These are phyloP conservation scores for Trinectes maculatus DNA, from an alignment of 2,113 vertebrate species.

Conservation along the genomic window DNA sequence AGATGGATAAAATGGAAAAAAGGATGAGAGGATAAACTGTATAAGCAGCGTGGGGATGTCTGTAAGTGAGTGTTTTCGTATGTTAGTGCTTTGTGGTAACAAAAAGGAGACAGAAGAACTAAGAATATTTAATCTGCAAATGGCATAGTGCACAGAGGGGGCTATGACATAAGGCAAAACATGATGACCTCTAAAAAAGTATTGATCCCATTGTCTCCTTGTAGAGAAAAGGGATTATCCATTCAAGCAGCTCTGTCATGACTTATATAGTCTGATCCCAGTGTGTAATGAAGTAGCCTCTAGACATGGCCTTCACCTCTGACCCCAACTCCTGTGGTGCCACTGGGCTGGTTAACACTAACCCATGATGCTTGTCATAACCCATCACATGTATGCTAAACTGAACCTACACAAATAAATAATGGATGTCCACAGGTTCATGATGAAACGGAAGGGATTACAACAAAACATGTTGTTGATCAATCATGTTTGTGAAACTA, in stretches of 20 bases:
- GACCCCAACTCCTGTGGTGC: constrained; percentile 46
- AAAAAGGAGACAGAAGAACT: constrained; percentile 9
- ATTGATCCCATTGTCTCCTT: constrained; percentile 41
- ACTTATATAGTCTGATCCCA: constrained; percentile 33
- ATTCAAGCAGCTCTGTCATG: constrained; percentile 34
- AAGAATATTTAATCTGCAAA: constrained; percentile 1
- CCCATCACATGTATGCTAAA: constrained; percentile 18
- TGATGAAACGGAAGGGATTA: background rate
- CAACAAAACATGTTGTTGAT: background rate
- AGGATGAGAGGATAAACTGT: constrained; percentile 54
- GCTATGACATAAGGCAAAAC: constrained; percentile 7
- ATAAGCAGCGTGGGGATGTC: constrained; percentile 16
- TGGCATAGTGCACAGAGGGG: constrained; percentile 7
- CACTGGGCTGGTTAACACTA: constrained; percentile 49
- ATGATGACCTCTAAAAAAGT: constrained; percentile 26
- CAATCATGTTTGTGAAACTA: background rate
- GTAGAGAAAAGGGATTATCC: constrained; percentile 40
- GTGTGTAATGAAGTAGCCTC: constrained; percentile 33
- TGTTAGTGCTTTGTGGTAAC: constrained; percentile 5
- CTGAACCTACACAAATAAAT: background rate
- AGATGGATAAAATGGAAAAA: constrained; percentile 74
- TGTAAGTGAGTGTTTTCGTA: background rate
- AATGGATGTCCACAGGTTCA: constrained; percentile 2
- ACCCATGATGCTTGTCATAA: constrained; percentile 29
- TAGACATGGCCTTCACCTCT: constrained; percentile 56